Evolutionary conservation across 64 coral and sea anemone genomes (phyloP).

Genomic region (Astreopora myriophthalma): DNA sequence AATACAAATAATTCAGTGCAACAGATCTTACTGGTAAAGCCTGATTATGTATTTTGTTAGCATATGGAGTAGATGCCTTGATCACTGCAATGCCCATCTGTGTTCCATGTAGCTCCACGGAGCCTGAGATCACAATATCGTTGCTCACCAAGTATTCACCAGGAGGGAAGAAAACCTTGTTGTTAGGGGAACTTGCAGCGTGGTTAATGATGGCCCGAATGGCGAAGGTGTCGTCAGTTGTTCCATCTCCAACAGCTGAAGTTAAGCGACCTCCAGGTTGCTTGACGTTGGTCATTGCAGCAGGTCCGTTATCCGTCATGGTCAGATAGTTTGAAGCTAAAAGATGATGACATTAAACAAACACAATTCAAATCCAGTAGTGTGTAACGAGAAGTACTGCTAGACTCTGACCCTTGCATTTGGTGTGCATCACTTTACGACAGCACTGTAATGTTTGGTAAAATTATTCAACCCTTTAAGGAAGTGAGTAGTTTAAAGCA

Average conservation of each 20-base stretch:
- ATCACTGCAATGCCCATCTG: neutral
- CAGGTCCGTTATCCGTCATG: neutral
- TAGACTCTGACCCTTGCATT: neutral
- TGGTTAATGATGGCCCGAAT: slow-evolving; percentile 18
- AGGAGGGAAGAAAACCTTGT: slow-evolving; percentile 40
- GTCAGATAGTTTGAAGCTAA: neutral
- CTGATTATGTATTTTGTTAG: neutral
- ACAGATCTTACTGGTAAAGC: neutral
- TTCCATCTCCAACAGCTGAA: slow-evolving; percentile 17
- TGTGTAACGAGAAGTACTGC: neutral
- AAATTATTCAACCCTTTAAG: too few species aligned
- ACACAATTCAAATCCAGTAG: neutral
- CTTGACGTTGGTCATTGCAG: slow-evolving; percentile 16
- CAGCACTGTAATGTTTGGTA: neutral
- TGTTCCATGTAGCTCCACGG: neutral
- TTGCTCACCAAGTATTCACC: slow-evolving; percentile 8
- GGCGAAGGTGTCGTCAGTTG: neutral
- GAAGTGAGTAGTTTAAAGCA: too few species aligned
- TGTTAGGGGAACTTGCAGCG: neutral
- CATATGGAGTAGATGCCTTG: neutral
- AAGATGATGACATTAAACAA: neutral
- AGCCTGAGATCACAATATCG: neutral
- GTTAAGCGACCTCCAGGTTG: neutral
- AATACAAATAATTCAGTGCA: neutral
- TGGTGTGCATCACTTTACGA: neutral